Evolutionary conservation across 2,888 invertebrate species (phyloP).

Genomic region (Agrochola circellaris): DNA sequence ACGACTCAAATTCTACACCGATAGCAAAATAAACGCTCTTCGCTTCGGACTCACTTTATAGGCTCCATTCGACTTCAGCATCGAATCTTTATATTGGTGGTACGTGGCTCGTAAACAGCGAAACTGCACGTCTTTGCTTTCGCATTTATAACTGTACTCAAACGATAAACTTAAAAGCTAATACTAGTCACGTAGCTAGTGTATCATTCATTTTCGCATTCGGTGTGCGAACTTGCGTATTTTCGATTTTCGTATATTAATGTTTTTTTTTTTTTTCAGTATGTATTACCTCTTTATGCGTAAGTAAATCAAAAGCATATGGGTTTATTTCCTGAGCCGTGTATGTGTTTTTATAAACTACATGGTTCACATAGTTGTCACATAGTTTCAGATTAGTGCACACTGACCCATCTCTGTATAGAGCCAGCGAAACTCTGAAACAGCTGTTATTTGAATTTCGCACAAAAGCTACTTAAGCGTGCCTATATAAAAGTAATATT

Average conservation of each 20-base stretch:
- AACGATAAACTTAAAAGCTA: slow-evolving; percentile 54
- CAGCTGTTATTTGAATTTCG: not conserved
- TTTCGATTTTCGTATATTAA: not conserved
- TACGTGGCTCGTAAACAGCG: slow-evolving; percentile 52
- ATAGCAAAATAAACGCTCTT: slow-evolving; percentile 23
- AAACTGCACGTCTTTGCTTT: slow-evolving; percentile 43
- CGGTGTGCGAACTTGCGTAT: not conserved
- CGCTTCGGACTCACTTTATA: not conserved
- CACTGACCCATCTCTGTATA: not conserved
- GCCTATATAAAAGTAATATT: slow-evolving; percentile 23
- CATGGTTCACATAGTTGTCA: not conserved
- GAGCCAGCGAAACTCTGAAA: not conserved
- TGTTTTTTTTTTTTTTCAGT: not conserved
- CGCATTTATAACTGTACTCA: slow-evolving; percentile 40
- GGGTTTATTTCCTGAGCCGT: not conserved
- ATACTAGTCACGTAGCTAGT: slow-evolving; percentile 41
- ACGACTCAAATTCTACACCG: slow-evolving; percentile 25
- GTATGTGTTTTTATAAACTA: not conserved
- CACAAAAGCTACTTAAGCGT: slow-evolving; percentile 10
- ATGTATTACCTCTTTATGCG: not conserved
- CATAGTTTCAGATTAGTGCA: not conserved
- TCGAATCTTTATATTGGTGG: slow-evolving; percentile 27
- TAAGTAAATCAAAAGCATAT: not conserved
- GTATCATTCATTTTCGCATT: not conserved
- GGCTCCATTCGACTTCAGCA: not conserved